These are phyloP conservation scores for Mormyrus proboscirostris DNA, from an alignment of 2,797 vertebrate species.

Conservation along the genomic window DNA sequence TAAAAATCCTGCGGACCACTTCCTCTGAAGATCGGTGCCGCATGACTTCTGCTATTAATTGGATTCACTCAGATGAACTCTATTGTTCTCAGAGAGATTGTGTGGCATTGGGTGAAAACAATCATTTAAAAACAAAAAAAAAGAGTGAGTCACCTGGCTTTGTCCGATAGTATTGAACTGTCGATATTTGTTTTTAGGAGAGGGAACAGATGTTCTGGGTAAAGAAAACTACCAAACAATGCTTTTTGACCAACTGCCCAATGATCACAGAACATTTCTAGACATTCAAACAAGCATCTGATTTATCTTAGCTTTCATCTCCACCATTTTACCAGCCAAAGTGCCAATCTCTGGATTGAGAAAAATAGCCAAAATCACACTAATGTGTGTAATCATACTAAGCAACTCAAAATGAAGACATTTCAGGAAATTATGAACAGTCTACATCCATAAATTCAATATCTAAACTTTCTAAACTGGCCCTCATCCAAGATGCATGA, in stretches of 20 bases:
- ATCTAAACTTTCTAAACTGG: background rate
- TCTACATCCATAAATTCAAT: background rate
- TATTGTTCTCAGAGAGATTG: background rate
- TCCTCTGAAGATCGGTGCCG: background rate
- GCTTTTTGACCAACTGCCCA: background rate
- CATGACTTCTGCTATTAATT: conserved; percentile 9
- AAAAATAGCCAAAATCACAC: background rate
- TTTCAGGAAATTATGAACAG: conserved; percentile 4
- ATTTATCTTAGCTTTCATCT: background rate
- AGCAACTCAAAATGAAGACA: background rate
- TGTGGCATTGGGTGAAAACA: background rate
- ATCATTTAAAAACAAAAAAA: background rate
- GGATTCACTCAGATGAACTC: background rate
- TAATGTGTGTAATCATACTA: background rate
- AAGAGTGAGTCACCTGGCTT: background rate
- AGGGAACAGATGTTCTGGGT: background rate
- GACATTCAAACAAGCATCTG: background rate
- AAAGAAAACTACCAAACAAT: background rate
- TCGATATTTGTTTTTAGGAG: background rate
- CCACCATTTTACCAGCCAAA: background rate
- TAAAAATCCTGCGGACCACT: background rate
- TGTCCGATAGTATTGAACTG: background rate
- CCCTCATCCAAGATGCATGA: background rate
- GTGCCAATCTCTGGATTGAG: background rate
- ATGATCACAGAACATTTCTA: background rate